phyloP scores from a whole-genome alignment of 1,140 invertebrate genomes.

The Aphelenchoides fujianensis region DNA sequence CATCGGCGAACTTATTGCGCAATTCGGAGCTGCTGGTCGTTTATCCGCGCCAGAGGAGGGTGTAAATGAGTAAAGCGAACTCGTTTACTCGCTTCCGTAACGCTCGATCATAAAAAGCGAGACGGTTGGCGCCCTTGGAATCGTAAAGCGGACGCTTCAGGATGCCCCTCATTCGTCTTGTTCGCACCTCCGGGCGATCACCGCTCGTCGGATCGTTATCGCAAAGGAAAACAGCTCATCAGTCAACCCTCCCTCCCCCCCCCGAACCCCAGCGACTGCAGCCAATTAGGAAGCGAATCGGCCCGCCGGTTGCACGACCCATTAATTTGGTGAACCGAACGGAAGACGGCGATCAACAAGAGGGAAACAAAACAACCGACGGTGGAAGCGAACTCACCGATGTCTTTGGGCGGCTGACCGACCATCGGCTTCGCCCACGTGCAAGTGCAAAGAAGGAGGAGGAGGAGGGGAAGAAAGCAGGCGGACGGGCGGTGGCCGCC shows the following conservation, averaged over 20 bases:
- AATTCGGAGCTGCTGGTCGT: neutral
- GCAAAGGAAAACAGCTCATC: neutral
- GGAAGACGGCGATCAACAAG: neutral
- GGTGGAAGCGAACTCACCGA: neutral
- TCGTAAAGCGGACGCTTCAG: neutral
- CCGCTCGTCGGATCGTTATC: neutral
- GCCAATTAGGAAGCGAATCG: no score
- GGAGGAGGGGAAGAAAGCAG: neutral
- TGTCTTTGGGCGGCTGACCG: neutral
- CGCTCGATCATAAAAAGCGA: neutral
- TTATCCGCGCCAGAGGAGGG: neutral
- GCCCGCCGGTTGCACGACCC: neutral
- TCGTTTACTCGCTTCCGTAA: no score
- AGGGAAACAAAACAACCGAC: neutral
- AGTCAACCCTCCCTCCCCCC: neutral
- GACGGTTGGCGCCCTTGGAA: neutral
- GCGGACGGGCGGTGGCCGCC: neutral
- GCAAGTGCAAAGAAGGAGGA: neutral
- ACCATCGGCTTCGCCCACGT: neutral
- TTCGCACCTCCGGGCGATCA: neutral
- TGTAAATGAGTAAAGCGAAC: neutral
- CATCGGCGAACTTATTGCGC: neutral
- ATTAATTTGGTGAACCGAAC: constrained; percentile 7
- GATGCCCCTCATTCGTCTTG: neutral
- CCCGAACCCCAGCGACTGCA: no score